phyloP scores from a whole-genome alignment of 2,888 invertebrate genomes.

The Acrobeloides nanus region DNA sequence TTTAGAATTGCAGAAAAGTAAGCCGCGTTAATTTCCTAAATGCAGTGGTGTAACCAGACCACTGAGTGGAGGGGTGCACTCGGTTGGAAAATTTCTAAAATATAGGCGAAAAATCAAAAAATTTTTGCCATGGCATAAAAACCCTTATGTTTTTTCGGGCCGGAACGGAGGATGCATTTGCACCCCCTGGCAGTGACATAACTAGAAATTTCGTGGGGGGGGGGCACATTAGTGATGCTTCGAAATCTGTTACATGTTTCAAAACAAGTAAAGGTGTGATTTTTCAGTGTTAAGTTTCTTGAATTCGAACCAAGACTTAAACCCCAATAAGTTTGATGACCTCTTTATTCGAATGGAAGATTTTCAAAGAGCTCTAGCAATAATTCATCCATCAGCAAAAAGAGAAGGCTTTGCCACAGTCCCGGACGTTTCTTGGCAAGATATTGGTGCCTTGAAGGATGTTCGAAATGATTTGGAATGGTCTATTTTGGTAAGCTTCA shows the following conservation, averaged over 20 bases:
- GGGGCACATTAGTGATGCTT: too few species aligned
- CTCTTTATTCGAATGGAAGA: constrained; percentile 34
- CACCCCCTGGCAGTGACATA: too few species aligned
- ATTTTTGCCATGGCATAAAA: too few species aligned
- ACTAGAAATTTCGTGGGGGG: too few species aligned
- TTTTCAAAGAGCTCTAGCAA: constrained; percentile 37
- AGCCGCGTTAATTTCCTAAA: constrained; percentile 16
- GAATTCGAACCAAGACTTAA: constrained; percentile 33
- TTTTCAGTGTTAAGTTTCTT: constrained; percentile 38
- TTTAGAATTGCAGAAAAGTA: constrained; percentile 32
- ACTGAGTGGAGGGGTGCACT: too few species aligned
- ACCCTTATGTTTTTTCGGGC: too few species aligned
- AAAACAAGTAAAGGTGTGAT: too few species aligned
- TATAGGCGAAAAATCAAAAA: too few species aligned
- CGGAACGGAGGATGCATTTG: too few species aligned
- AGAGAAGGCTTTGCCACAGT: constrained; percentile 95
- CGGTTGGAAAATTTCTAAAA: too few species aligned
- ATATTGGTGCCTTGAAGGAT: constrained; percentile 81
- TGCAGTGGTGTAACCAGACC: constrained; percentile 9
- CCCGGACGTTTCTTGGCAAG: constrained; percentile 92
- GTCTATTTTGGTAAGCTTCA: constrained; percentile 63
- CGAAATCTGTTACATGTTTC: too few species aligned
- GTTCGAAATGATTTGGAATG: constrained; percentile 81
- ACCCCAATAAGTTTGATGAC: constrained; percentile 14
- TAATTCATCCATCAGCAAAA: constrained; percentile 62